Evolutionary conservation across 2,797 vertebrate genomes (phyloP).

Genomic region (Thamnophis elegans): DNA sequence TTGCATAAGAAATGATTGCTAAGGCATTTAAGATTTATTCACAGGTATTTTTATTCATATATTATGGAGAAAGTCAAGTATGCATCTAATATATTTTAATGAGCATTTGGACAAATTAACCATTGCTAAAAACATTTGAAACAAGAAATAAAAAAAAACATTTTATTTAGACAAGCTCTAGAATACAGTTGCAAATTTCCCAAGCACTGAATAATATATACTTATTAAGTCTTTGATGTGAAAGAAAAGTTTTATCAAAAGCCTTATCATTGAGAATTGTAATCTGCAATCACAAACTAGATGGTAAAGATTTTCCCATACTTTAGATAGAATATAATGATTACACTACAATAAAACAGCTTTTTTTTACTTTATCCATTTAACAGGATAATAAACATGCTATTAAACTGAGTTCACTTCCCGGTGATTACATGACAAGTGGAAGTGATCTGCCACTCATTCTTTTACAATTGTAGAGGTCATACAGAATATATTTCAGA

Average conservation of each 20-base stretch:
- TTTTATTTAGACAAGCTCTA: background rate
- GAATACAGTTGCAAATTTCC: background rate
- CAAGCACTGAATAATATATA: background rate
- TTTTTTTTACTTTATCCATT: background rate
- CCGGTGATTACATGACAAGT: background rate
- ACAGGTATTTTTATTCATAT: background rate
- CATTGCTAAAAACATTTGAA: background rate
- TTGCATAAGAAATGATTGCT: background rate
- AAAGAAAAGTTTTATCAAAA: background rate
- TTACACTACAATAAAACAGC: background rate
- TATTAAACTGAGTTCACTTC: background rate
- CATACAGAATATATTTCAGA: background rate
- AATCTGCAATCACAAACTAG: background rate
- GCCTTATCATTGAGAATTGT: background rate
- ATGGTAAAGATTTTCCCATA: background rate
- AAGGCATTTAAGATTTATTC: background rate
- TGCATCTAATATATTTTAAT: background rate
- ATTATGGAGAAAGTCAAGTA: background rate
- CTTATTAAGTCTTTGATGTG: background rate
- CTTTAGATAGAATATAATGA: background rate
- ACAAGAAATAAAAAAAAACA: background rate
- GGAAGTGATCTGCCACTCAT: background rate
- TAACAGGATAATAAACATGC: background rate
- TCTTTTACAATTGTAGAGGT: background rate
- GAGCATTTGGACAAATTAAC: background rate